Conservation (phyloP, 2,797 vertebrate genomes). For the Tokudaia tokunoshimensis region DNA sequence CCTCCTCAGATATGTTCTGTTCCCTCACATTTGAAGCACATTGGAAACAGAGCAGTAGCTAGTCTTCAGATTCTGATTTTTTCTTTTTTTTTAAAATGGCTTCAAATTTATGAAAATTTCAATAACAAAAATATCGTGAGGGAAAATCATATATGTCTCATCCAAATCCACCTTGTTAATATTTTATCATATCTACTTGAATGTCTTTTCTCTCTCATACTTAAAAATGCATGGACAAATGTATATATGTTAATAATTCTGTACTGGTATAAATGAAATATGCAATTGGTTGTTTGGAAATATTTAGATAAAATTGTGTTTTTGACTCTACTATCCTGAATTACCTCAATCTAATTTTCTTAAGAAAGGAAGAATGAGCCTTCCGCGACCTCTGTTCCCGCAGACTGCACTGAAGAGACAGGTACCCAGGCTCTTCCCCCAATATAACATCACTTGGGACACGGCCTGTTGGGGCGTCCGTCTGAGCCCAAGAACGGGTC, state of each 20-base stretch:
- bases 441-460: no score
- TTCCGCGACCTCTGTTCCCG: no score
- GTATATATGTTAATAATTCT: background rate
- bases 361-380: no score
- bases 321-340: background rate
- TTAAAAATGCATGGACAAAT: background rate
- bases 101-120: conserved; percentile 14
- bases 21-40: background rate
- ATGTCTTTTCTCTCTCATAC: background rate
- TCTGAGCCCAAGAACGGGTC: no score
- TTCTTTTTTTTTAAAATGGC: background rate
- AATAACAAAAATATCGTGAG: background rate
- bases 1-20: background rate
- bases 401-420: no score
- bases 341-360: background rate
- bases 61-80: background rate
- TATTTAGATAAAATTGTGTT: background rate
- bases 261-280: background rate
- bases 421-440: no score
- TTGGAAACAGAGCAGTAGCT: background rate
- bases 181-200: background rate
- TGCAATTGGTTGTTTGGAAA: background rate
- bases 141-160: conserved; percentile 8
- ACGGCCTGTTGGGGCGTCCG: no score
- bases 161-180: background rate